Evolutionary conservation across 2,113 vertebrate genomes (phyloP), one percentile per base, ranked within the genome.

Genomic region (Anser brachyrhynchus): DNA sequence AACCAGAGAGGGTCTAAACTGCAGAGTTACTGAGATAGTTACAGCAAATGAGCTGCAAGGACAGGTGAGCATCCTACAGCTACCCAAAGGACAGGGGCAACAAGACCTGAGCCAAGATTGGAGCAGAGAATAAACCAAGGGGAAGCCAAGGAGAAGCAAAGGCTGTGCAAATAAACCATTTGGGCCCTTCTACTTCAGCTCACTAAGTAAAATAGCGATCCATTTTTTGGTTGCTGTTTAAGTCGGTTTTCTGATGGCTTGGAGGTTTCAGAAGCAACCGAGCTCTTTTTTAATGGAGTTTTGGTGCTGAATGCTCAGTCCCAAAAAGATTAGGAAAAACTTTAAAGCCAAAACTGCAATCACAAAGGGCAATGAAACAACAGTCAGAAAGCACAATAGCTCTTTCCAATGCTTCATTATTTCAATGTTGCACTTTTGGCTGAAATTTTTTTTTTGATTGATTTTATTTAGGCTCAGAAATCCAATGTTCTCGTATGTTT

Each of bases 141-240:
- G 29, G 37, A 78, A 82, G 39, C 5, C 69, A 77, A 59, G 11
- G 21, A 17, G 5, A 15, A 72, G 75, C 49, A 71, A 82, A 29
- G 62, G 15, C 19, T 75, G 17, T n/a, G 25, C 61, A 52, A 90
- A 85, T 52, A 46, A 85, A 3, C 59, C 3, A 0, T 55, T 80
- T 0, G 0, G 49, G 73, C 17, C 22, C 57, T 65, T 18, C 37
- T 2, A 2, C 7, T 75, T 85, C 52, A 1, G 0, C 43, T 91
- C 49, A 35, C 43, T 61, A 59, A 71, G n/a, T 51, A 44, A 33
- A 19, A 33, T 31, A 82, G 31, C 11, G 71, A 29, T 43, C 71
- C 7, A 69, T 61, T 82, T 77, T 46, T 64, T 37, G 3, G 2
- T 84, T 81, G 51, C 20, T 39, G 22, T 78, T n/a, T n/a, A 75